These are phyloP conservation scores for Acleris cristana DNA, from an alignment of 2,888 invertebrate genomes.

Conservation along the genomic window DNA sequence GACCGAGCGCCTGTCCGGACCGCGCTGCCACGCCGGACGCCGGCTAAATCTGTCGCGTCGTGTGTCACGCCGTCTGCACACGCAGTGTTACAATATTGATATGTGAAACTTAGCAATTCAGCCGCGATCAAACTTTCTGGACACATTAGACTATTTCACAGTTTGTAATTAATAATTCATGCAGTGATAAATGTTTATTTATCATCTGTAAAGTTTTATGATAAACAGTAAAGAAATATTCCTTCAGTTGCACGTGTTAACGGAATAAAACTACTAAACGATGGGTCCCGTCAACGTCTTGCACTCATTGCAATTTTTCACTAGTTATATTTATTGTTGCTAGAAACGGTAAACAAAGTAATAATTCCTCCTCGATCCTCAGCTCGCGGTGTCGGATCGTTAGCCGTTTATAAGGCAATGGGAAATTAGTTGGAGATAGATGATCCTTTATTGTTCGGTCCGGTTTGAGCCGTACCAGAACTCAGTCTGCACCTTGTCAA, in stretches of 20 bases:
- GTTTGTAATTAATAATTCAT: conserved; percentile 12
- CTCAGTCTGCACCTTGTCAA: conserved; percentile 2
- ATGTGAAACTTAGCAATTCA: conserved; percentile 46
- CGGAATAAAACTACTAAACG: conserved; percentile 46
- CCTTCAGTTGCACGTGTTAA: conserved; percentile 23
- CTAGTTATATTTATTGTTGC: conserved; percentile 41
- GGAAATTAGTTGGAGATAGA: conserved; percentile 29
- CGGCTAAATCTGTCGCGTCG: conserved; percentile 57
- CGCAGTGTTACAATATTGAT: conserved; percentile 37
- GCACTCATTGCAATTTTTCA: no score
- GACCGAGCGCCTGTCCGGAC: conserved; percentile 60
- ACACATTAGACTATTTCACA: conserved; percentile 37
- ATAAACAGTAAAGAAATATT: conserved; percentile 11
- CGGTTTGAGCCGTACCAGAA: not conserved
- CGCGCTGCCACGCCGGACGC: conserved; percentile 28
- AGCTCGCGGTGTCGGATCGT: conserved; percentile 14
- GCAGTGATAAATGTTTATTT: no score
- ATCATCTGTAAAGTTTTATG: not conserved
- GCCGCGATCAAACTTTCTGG: conserved; percentile 51
- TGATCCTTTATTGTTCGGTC: conserved; percentile 33
- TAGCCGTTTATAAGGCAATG: conserved; percentile 25
- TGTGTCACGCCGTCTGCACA: conserved; percentile 47
- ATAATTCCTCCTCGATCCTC: conserved; percentile 5
- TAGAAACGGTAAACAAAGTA: conserved; percentile 10
- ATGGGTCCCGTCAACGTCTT: conserved; percentile 53